phyloP scores from a whole-genome alignment of 2,797 vertebrate genomes.

The Macropodus opercularis region DNA sequence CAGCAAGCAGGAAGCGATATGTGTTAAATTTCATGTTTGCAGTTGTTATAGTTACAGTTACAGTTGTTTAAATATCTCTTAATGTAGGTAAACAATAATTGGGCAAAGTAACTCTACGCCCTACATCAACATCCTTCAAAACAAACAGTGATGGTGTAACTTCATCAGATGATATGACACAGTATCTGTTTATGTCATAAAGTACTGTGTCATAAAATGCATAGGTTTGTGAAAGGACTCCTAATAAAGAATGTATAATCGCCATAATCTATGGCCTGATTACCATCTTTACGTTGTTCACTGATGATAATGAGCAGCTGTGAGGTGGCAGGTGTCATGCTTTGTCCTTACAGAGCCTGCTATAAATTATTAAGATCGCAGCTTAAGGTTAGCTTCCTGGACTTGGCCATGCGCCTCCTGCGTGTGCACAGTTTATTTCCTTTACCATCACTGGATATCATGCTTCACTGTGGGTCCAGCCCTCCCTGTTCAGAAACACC shows the following conservation, averaged over 20 bases:
- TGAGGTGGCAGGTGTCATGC: constrained; percentile 51
- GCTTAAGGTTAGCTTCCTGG: constrained; percentile 55
- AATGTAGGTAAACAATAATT: constrained; percentile 8
- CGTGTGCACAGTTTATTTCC: constrained; percentile 31
- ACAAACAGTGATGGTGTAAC: constrained; percentile 37
- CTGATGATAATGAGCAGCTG: constrained; percentile 43
- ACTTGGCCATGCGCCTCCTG: constrained; percentile 33
- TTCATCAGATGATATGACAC: constrained; percentile 1
- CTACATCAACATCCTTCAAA: constrained; percentile 42
- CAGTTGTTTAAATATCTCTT: background rate
- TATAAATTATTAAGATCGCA: constrained; percentile 66
- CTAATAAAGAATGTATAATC: constrained; percentile 1
- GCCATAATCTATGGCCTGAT: constrained; percentile 7
- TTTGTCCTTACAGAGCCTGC: constrained; percentile 37
- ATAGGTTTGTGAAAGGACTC: background rate
- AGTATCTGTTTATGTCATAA: background rate
- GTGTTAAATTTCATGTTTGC: background rate
- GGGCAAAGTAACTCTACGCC: background rate
- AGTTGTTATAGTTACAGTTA: too few relatives aligned
- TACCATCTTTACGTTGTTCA: constrained; percentile 29
- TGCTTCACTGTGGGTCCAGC: constrained; percentile 41
- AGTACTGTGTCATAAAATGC: background rate
- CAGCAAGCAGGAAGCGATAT: background rate
- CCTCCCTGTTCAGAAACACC: constrained; percentile 44
- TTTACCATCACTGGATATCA: constrained; percentile 17